Base-by-base conservation (phyloP, 2,113 vertebrate genomes). In the Labrus mixtus region DNA sequence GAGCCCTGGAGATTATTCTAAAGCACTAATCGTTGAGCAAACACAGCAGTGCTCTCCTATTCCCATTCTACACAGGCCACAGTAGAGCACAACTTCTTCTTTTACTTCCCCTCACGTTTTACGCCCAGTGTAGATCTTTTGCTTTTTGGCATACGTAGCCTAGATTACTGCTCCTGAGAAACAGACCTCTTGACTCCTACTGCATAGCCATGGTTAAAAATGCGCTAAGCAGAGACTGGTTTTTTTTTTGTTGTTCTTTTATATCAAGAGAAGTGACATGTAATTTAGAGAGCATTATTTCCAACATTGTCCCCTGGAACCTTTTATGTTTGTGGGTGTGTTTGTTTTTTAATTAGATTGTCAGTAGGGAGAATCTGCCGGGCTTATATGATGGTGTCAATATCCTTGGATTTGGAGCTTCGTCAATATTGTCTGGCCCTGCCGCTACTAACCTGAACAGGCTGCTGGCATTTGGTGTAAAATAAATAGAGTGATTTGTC, bases 21-120 rank as follows among this genome's bases (percentile, higher is more conserved):
- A 98, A 97, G 95, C 96, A 94, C 96, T 99, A 99, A 99, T 98
- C 97, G 97, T 96, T 99, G 97, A 97, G 98, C 97, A 98, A 99
- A 99, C 97, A 99, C 97, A 97, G 97, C 97, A 96, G 96, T 97
- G 95, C 95, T 97, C 96, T 96, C 95, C 95, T 87, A 83, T 91
- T 94, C 92, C 95, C 94, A 95, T 95, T 95, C 95, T 95, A 95
- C 95, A 96, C 95, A 95, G 94, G 94, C 96, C 95, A 97, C 96
- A 96, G 95, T 96, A 96, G 95, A 96, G 90, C 15, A 92, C 96
- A 95, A 97, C 96, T 91, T 91, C 73, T 84, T 83, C 83, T 89
- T 90, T 92, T 73, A 89, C 85, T 89, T 87, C 76, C 71, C 79
- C 67, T 87, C 81, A 68, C 83, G 67, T 92, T 88, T 87, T 81